Evolutionary conservation across 1,140 invertebrate species (phyloP), one percentile per base, ranked within the genome.

Genomic region (Bactericera cockerelli): DNA sequence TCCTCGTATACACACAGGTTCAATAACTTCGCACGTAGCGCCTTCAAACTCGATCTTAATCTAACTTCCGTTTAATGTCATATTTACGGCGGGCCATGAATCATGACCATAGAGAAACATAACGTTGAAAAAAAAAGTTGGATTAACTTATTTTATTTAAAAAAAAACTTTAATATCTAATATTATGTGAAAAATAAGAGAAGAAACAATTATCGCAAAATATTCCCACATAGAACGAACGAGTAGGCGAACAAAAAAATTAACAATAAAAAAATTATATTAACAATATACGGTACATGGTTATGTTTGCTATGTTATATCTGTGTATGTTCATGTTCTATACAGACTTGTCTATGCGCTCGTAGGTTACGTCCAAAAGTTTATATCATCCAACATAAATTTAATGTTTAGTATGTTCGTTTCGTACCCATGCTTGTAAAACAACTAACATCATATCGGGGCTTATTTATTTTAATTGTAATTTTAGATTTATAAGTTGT

Each of bases 31-130:
- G 19, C 42, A 49, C 42, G 42, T 49, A 19, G 42, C 22, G 42
- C 42, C 42, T 49, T 6, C 19, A 49, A n/a, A n/a, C 3, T 49
- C 19, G 42, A 49, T 49, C 19, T n/a, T 49, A 49, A 49, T 49
- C 42, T 49, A n/a, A 49, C 42, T 49, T 49, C 42, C 42, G 42
- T 49, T 49, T 49, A 49, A 49, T 49, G 42, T 49, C 42, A 49
- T 49, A 49, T 49, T 49, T 49, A 49, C 22, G 19, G 22, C 42
- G 42, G 8, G 42, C n/a, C 42, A 49, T 49, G 42, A 49, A 49
- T 49, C 42, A 49, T 49, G 42, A n/a, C 22, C 42, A 22, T 49
- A 49, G 42, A 49, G n/a, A n/a, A n/a, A n/a, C n/a, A 49, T 22
- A 49, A 36, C 10, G 4, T 31, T 13, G 22, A 49, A 49, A 19